phyloP scores from a whole-genome alignment of 2,797 vertebrate species.

The Ctenopoma kingsleyae region DNA sequence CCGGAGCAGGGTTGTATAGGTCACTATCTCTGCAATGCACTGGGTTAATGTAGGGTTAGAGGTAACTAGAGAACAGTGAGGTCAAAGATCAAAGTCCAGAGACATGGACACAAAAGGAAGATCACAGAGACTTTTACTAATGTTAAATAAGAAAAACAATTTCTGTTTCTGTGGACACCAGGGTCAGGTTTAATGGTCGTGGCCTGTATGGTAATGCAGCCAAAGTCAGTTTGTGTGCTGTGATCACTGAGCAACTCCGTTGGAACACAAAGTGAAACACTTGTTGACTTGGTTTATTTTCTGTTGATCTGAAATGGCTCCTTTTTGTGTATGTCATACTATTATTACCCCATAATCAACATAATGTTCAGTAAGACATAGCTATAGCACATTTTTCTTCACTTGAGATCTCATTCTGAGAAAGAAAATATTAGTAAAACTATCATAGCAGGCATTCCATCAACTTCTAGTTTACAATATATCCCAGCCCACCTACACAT shows the following conservation, averaged over 20 bases:
- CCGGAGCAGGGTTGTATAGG: neutral
- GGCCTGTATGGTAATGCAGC: slow-evolving; percentile 15
- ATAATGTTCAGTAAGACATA: neutral
- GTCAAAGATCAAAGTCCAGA: slow-evolving; percentile 58
- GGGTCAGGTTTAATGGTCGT: slow-evolving; percentile 28
- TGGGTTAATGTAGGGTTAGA: slow-evolving; percentile 47
- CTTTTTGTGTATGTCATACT: neutral
- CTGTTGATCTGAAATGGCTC: neutral
- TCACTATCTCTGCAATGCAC: slow-evolving; percentile 22
- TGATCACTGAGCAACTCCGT: slow-evolving; percentile 5
- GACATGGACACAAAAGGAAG: slow-evolving; percentile 19
- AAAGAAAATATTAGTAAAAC: neutral
- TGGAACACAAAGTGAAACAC: neutral
- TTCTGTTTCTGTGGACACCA: neutral
- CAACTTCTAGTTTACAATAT: neutral
- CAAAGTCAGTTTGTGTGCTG: slow-evolving; percentile 9
- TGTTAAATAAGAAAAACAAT: slow-evolving; percentile 22
- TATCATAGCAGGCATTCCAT: neutral
- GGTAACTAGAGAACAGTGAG: slow-evolving; percentile 41
- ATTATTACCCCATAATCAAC: neutral
- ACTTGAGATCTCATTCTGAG: neutral
- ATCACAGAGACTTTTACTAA: slow-evolving; percentile 29
- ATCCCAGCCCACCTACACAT: neutral
- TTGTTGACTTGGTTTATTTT: neutral
- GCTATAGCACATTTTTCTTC: neutral